These are phyloP conservation scores for Cyphomyrmex costatus DNA, from an alignment of 1,140 invertebrate genomes.

Conservation along the genomic window DNA sequence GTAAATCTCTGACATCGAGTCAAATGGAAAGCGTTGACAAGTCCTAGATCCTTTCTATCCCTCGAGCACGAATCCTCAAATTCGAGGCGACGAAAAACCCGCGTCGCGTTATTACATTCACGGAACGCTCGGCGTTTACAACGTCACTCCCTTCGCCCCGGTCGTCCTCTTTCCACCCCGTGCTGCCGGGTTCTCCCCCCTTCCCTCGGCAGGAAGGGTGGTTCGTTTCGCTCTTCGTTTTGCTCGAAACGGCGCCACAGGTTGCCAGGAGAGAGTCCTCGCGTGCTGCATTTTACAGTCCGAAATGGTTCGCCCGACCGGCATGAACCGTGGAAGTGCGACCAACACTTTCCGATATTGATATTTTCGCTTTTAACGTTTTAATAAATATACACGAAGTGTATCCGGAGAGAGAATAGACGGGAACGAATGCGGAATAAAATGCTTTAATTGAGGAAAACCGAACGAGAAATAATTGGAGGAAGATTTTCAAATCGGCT, in stretches of 20 bases:
- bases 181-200: slow-evolving; percentile 12
- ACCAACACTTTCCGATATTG: slow-evolving; percentile 46
- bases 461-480: not conserved
- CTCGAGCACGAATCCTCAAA: slow-evolving; percentile 33
- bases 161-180: slow-evolving; percentile 13
- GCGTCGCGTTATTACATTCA: slow-evolving; percentile 48
- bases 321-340: slow-evolving; percentile 22
- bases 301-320: slow-evolving; percentile 33
- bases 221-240: slow-evolving; percentile 63
- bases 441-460: slow-evolving; percentile 2
- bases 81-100: slow-evolving; percentile 48
- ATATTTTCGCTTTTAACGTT: slow-evolving; percentile 46
- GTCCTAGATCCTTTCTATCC: slow-evolving; percentile 7
- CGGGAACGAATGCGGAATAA: not conserved
- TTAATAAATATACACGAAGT: slow-evolving; percentile 46
- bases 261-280: slow-evolving; percentile 62
- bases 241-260: slow-evolving; percentile 58
- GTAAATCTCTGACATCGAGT: not conserved
- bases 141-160: slow-evolving; percentile 25
- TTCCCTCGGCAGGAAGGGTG: slow-evolving; percentile 40
- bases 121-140: slow-evolving; percentile 52
- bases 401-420: not conserved
- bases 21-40: slow-evolving; percentile 16
- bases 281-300: slow-evolving; percentile 59
- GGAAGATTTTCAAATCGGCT: not conserved